Percentiles rank a stretch among this genome's conserved stretches.
Conservation (phyloP, 2,797 vertebrate genomes). For the Silurus lanzhouensis region DNA sequence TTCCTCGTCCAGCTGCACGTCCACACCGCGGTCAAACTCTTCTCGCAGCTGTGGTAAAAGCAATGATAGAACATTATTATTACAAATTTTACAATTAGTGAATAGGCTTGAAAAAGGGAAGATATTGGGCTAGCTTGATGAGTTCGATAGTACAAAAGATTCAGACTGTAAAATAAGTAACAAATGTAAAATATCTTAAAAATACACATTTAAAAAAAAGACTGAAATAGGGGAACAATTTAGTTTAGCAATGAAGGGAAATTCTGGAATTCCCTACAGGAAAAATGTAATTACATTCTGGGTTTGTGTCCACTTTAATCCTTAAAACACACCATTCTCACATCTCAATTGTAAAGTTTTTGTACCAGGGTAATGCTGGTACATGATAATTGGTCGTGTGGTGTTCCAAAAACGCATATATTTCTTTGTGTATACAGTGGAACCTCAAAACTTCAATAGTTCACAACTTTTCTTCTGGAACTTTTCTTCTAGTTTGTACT, state of each 20-base stretch:
- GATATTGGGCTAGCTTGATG: too few species aligned
- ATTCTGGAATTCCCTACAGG: background rate
- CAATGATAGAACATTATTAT: background rate
- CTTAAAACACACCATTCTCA: background rate
- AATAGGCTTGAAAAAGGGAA: background rate
- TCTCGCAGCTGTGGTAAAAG: conserved; percentile 80
- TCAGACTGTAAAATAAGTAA: background rate
- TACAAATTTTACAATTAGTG: background rate
- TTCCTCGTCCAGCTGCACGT: conserved; percentile 87
- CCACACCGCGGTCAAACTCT: conserved; percentile 90
- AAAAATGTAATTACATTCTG: background rate
- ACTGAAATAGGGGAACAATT: background rate
- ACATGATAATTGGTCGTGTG: too few species aligned
- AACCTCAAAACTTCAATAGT: too few species aligned
- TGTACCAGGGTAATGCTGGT: background rate
- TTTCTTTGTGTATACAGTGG: too few species aligned
- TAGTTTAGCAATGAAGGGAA: background rate
- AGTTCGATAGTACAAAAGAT: background rate
- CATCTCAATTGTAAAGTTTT: too few species aligned
- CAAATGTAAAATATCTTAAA: background rate
- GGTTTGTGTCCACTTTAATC: background rate
- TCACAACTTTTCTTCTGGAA: too few species aligned
- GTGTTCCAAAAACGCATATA: background rate
- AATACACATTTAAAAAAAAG: background rate
- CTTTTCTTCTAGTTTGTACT: too few species aligned